Evolutionary conservation across 2,113 vertebrate species (phyloP), one percentile per base, ranked within the genome.

Genomic region (western clawed frog (Xenopus tropicalis)): DNA sequence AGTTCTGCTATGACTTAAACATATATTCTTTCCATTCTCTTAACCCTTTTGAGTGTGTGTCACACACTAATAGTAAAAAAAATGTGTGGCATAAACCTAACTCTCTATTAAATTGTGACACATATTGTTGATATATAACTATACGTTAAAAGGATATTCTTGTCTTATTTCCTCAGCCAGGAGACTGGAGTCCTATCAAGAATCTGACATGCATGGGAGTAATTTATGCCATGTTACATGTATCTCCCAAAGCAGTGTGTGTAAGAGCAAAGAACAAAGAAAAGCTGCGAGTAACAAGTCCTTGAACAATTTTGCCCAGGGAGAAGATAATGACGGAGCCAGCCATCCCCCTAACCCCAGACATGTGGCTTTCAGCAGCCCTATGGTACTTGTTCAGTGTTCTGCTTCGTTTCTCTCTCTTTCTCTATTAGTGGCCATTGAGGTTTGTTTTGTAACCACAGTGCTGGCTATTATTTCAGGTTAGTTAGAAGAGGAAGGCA

Each of bases 281-380:
- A 86, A 87, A 61, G 86, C 83, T 74, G 77, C 80, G 69, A 92
- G 87, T 79, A 90, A 82, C 1, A 84, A 81, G 44, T 83, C 89
- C 44, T 84, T 86, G 2, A 79, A 87, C 79, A 89, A 78, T 0
- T 82, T 91, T 9, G 69, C 85, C 11, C 85, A 52, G 25, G 80
- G 63, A 79, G 80, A 57, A 51, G 76, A 83, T 71, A 78, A 77
- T 10, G 81, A 82, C 69, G 83, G 83, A 72, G 66, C 58, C 0
- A 66, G 24, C 61, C 82, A 62, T 68, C 11, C 52, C 64, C 77
- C 74, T 25, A 66, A 19, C 37, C 82, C 83, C 56, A 79, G 77
- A 72, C 85, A 88, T 0, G 83, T 90, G 11, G 92, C 94, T 58
- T 97, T 97, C 85, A 95, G 94, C 83, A 95, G 94, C 81, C 88